Evolutionary conservation across 2,797 vertebrate genomes (phyloP).

Genomic region (Periophthalmus magnuspinnatus): DNA sequence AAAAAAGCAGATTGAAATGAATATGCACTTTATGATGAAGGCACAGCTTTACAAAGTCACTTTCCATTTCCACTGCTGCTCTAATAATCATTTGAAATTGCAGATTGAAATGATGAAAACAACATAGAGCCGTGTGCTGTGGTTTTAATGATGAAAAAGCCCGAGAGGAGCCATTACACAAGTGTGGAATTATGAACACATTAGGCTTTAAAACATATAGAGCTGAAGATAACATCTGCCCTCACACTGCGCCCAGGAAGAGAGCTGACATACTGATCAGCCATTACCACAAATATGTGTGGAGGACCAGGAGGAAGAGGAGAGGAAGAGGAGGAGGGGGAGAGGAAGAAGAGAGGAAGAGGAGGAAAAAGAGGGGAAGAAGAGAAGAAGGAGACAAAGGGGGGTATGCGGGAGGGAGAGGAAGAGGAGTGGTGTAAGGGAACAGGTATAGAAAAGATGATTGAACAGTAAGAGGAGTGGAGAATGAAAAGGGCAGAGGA

Average conservation of each 20-base stretch:
- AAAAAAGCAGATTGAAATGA: too few relatives aligned
- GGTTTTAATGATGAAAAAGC: background rate
- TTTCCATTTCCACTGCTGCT: too few relatives aligned
- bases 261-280: slow-evolving; percentile 13
- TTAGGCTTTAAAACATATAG: background rate
- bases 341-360: too few relatives aligned
- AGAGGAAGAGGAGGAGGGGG: background rate
- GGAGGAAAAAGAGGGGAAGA: too few relatives aligned
- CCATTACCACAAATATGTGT: slow-evolving; percentile 22
- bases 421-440: too few relatives aligned
- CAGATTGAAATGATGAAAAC: background rate
- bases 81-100: background rate
- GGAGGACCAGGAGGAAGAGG: slow-evolving; percentile 17
- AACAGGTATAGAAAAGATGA: too few relatives aligned
- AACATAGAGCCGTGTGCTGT: background rate
- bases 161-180: background rate
- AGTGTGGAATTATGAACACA: slow-evolving; percentile 2
- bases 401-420: too few relatives aligned
- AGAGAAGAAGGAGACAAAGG: too few relatives aligned
- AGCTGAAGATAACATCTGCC: slow-evolving; percentile 31
- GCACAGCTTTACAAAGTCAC: too few relatives aligned
- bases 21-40: too few relatives aligned
- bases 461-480: too few relatives aligned
- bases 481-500: too few relatives aligned
- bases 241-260: slow-evolving; percentile 13